Percentiles rank a stretch among this genome's conserved stretches.
These are phyloP conservation scores for Trichopoda pennipes DNA, from an alignment of 2,888 invertebrate genomes.

Conservation along the genomic window DNA sequence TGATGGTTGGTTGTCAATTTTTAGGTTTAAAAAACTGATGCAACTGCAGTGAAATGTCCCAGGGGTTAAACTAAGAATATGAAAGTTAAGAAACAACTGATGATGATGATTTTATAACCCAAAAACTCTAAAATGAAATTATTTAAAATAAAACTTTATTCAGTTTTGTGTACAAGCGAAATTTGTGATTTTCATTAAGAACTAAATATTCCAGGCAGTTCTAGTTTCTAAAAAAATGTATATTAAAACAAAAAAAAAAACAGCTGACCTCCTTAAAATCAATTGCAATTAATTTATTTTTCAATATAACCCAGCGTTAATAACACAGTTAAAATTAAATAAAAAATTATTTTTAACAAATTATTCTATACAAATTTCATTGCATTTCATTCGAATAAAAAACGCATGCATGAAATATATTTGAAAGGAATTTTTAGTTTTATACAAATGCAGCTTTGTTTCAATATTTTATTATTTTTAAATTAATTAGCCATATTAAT, in stretches of 20 bases:
- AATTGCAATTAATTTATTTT: too few relatives aligned
- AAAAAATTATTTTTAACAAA: too few relatives aligned
- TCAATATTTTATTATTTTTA: neutral
- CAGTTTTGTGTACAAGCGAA: neutral
- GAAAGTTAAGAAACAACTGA: slow-evolving; percentile 25
- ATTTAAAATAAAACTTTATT: slow-evolving; percentile 6
- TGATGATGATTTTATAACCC: slow-evolving; percentile 49
- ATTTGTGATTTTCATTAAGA: neutral
- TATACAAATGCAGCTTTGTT: neutral
- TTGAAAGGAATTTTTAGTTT: neutral
- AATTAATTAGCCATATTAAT: too few relatives aligned
- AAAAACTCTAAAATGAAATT: slow-evolving; percentile 44
- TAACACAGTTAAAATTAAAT: too few relatives aligned
- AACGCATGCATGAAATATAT: too few relatives aligned
- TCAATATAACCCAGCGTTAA: neutral
- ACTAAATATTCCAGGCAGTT: too few relatives aligned
- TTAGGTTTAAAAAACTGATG: slow-evolving; percentile 20
- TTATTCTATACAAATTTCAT: too few relatives aligned
- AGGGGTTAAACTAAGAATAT: slow-evolving; percentile 48
- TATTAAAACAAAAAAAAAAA: too few relatives aligned
- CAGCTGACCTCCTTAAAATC: too few relatives aligned
- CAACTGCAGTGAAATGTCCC: slow-evolving; percentile 56
- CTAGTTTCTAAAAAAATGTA: too few relatives aligned
- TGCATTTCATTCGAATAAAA: too few relatives aligned
- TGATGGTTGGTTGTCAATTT: slow-evolving; percentile 63